Base-by-base conservation (phyloP, 1,140 invertebrate genomes). In the Brachionus sp. region DNA sequence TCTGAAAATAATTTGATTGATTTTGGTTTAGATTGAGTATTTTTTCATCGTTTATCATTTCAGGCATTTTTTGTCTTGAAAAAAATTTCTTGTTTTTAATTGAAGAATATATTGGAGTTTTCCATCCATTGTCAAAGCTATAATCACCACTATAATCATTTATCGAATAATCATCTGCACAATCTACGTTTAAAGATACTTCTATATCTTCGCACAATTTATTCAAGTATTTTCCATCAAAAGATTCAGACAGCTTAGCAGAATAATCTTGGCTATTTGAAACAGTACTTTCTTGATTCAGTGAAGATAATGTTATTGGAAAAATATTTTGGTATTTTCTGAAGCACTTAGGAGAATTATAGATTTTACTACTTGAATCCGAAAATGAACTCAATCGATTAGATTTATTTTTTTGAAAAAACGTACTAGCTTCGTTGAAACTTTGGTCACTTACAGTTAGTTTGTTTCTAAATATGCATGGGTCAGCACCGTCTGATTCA, bases 121-220 rank as follows among this genome's bases (percentile, higher is more conserved):
- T 80, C 5, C 0, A 6, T 3, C 62, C 25, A 66, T 62, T 42
- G 37, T 80, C 77, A 29, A 80, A 80, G 16, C 77, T 80, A 44
- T 80, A 80, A 44, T 80, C 77, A 3, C 77, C 77, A 66, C 77
- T 80, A 66, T 62, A 80, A 42, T 80, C 77, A 66, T 80, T 80
- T 10, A 80, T 19, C 33, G 77, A 80, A 80, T 80, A 80, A 66
- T 80, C 77, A 37, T 80, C 77, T 25, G 77, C 77, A 44, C 50
- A 80, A 29, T 80, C 77, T 35, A 80, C 77, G 57, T 80, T 80
- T 39, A 80, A 5, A 3, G 77, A 80, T 1, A 80, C 77, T 44
- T 80, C 77, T 19, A 80, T 80, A 23, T 80, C 77, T 62, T 80
- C 77, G 10, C 77, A 80, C 3, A 80, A 16, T 16, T 66, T 57